Evolutionary conservation across 2,888 invertebrate genomes (phyloP).

Genomic region (Lumbricus terrestris): DNA sequence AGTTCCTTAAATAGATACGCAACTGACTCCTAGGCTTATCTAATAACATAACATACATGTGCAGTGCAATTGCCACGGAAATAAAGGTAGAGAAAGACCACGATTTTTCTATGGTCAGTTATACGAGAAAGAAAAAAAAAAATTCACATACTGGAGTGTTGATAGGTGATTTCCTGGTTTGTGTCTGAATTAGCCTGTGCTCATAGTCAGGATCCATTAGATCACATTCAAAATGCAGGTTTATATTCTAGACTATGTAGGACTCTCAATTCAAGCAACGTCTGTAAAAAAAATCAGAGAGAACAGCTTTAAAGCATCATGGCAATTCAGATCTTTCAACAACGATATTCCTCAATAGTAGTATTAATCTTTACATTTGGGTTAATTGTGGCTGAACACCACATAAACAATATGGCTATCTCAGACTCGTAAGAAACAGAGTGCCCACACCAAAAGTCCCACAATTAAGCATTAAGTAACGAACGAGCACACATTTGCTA

Average conservation of each 20-base stretch:
- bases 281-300: neutral
- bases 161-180: slow-evolving; percentile 13
- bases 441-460: neutral
- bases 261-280: neutral
- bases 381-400: neutral
- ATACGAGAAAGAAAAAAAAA: neutral
- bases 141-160: neutral
- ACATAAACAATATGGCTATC: neutral
- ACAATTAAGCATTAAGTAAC: neutral
- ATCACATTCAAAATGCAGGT: neutral
- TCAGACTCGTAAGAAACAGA: neutral
- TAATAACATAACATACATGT: neutral
- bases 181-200: slow-evolving; percentile 24
- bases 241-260: neutral
- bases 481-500: too few relatives aligned
- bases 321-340: neutral
- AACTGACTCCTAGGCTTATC: neutral
- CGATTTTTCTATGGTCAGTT: neutral
- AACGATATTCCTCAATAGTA: neutral
- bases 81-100: neutral
- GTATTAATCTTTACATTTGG: neutral
- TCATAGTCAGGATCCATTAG: slow-evolving; percentile 29
- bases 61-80: neutral
- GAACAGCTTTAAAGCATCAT: neutral
- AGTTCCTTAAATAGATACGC: neutral